Conservation (phyloP, 2,113 vertebrate species). For the Meriones unguiculatus region DNA sequence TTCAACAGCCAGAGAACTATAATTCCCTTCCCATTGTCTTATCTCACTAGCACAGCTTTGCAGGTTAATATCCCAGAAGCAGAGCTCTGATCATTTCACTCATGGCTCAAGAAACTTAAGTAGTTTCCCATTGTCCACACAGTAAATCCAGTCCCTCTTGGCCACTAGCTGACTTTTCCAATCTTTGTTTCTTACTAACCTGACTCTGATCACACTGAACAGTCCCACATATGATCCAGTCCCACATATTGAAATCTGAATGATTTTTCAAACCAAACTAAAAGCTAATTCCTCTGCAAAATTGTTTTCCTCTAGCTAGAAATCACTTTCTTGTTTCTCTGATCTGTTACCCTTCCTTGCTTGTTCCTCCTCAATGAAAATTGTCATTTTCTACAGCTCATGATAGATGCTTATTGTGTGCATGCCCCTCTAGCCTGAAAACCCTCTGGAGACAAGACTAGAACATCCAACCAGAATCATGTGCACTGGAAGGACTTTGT, state of each 20-base stretch:
- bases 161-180: background rate
- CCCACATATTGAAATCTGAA: background rate
- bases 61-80: conserved; percentile 41
- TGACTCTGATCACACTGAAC: conserved; percentile 10
- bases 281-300: background rate
- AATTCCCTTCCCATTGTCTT: background rate
- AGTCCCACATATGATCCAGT: background rate
- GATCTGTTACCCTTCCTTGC: background rate
- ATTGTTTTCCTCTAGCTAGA: conserved; percentile 45
- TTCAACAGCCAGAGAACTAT: background rate
- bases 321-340: background rate
- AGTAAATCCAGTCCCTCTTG: conserved; percentile 38
- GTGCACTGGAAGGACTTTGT: background rate
- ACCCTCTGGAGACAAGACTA: background rate
- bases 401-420: background rate
- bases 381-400: background rate
- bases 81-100: conserved; percentile 27
- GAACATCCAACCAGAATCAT: background rate
- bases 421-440: background rate
- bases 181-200: background rate
- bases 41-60: background rate
- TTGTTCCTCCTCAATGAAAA: background rate
- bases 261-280: conserved; percentile 26
- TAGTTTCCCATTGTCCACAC: background rate
- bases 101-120: background rate